A percentile compares a stretch with the other conserved stretches of the same genome.
These are phyloP conservation scores for Sycophila texana DNA, from an alignment of 2,888 invertebrate genomes.

Conservation along the genomic window DNA sequence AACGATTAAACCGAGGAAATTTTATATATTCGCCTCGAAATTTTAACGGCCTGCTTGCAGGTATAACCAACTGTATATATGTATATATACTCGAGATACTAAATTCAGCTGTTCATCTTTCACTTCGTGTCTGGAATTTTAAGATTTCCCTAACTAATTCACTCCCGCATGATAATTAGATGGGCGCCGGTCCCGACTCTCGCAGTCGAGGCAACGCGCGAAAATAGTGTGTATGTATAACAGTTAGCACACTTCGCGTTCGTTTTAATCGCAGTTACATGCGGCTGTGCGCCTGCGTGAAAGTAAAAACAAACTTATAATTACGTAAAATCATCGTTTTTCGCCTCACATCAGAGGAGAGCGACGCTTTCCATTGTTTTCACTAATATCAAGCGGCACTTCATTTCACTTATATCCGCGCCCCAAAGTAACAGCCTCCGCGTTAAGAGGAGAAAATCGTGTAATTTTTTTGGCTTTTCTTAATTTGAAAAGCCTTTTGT, in stretches of 20 bases:
- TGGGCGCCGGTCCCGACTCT: background rate
- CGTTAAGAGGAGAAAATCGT: too few relatives aligned
- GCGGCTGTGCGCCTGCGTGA: background rate
- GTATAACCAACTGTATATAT: background rate
- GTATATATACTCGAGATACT: background rate
- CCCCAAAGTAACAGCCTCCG: too few relatives aligned
- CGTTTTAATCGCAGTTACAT: background rate
- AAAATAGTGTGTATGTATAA: slow-evolving; percentile 1
- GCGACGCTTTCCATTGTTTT: too few relatives aligned
- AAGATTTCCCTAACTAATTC: slow-evolving; percentile 2
- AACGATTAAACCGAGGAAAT: background rate
- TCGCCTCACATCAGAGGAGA: too few relatives aligned
- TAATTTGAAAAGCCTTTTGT: too few relatives aligned
- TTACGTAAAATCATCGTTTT: background rate
- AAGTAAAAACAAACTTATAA: slow-evolving; percentile 1
- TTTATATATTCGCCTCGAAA: background rate
- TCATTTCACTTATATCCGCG: too few relatives aligned
- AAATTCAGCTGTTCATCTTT: too few relatives aligned
- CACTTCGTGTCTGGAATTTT: background rate
- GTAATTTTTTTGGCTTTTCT: too few relatives aligned
- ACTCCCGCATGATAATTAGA: slow-evolving; percentile 17
- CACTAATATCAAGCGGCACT: too few relatives aligned
- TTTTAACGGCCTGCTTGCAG: background rate
- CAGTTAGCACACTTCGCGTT: slow-evolving; percentile 8
- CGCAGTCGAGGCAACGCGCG: background rate